Conservation (phyloP, 2,797 vertebrate species). For the Spea hammondii region DNA sequence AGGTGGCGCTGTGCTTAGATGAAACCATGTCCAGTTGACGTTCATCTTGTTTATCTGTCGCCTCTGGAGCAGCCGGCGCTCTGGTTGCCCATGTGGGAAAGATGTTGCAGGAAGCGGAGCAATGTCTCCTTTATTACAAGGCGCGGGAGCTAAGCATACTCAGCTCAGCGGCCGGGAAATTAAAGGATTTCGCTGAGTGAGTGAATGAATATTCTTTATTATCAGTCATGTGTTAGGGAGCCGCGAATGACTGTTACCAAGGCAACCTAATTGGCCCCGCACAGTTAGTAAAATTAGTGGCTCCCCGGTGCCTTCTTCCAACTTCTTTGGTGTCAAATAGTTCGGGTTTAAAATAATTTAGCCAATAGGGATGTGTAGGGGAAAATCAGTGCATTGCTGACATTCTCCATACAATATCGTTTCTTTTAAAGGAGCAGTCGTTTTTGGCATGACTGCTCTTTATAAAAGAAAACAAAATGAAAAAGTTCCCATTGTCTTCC, state of each 20-base stretch:
- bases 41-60: not conserved
- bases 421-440: no score
- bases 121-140: slow-evolving; percentile 18
- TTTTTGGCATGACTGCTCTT: no score
- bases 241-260: not conserved
- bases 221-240: not conserved
- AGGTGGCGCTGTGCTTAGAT: slow-evolving; percentile 24
- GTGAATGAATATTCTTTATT: not conserved
- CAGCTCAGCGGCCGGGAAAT: not conserved
- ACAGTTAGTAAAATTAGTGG: no score
- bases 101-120: not conserved
- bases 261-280: not conserved
- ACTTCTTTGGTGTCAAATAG: no score
- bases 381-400: no score
- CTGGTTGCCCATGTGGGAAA: not conserved
- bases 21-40: not conserved
- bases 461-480: no score
- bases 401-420: no score
- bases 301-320: no score
- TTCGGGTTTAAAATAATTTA: no score
- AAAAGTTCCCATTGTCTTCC: no score
- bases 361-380: no score
- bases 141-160: not conserved
- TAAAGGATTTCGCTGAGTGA: slow-evolving; percentile 34
- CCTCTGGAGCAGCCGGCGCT: not conserved